A percentile compares a stretch with the other conserved stretches of the same genome.
phyloP scores from a whole-genome alignment of 2,113 vertebrate genomes.

The Xyrauchen texanus region DNA sequence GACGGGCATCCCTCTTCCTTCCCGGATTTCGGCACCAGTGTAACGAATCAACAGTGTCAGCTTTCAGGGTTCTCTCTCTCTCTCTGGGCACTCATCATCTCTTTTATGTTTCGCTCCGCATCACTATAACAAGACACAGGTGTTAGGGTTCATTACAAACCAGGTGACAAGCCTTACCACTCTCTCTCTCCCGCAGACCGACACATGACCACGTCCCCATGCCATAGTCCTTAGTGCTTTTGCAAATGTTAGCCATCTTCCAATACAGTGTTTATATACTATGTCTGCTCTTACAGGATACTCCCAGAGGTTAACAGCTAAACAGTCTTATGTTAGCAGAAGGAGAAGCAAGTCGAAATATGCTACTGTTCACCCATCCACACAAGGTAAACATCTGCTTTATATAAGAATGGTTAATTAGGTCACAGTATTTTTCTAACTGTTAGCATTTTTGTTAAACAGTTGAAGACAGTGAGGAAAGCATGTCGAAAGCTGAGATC shows the following conservation, averaged over 20 bases:
- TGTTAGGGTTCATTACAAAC: too few species aligned
- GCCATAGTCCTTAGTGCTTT: too few species aligned
- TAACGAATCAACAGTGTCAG: too few species aligned
- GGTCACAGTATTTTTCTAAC: not conserved
- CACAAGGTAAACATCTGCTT: constrained; percentile 62
- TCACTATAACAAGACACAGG: too few species aligned
- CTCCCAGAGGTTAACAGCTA: constrained; percentile 54
- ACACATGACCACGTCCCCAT: too few species aligned
- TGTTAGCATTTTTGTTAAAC: not conserved
- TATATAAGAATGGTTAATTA: not conserved
- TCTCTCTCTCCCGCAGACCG: too few species aligned
- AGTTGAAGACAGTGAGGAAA: constrained; percentile 60
- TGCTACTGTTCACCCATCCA: constrained; percentile 55
- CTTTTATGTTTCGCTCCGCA: too few species aligned
- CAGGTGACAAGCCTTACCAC: too few species aligned
- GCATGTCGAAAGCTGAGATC: constrained; percentile 35
- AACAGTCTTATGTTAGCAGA: constrained; percentile 66
- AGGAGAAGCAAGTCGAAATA: constrained; percentile 72
- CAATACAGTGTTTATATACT: not conserved
- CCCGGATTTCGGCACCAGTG: too few species aligned
- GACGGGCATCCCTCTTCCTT: too few species aligned
- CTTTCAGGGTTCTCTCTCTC: too few species aligned
- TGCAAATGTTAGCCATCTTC: not conserved
- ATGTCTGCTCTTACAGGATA: constrained; percentile 58
- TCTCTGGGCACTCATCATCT: too few species aligned